Base-by-base conservation (phyloP, 2,113 vertebrate genomes). In the Struthio camelus region DNA sequence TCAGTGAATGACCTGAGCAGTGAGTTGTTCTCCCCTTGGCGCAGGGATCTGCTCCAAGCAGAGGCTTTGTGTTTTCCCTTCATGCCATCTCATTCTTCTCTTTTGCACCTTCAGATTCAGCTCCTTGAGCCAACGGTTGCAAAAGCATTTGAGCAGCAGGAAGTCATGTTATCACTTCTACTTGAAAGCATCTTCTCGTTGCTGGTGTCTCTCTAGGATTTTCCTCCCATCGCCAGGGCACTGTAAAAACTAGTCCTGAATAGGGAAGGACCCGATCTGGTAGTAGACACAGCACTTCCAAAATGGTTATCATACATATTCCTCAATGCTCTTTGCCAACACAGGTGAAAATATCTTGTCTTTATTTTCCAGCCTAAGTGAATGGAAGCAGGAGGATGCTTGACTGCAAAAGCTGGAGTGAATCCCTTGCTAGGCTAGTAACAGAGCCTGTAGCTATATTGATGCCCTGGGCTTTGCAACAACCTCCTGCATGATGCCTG, bases 151-250 rank as follows among this genome's bases (percentile, higher is more conserved):
- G 76, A 50, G 46, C 6, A 40, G 40, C 34, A 92, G 36, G 40
- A 7, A 67, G 30, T 61, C 30, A 25, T 0, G 0, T 71, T 77
- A 16, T 16, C 53, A 34, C 13, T 36, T 59, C 34, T 62, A 15
- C 46, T 40, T 46, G 51, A 85, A 64, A 62, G 77, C 54, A 23
- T 73, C 28, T 92, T 76, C 22, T 88, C 7, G 56, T 83, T 54
- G 23, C 72, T 90, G 42, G 14, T 58, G 28, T 67, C 38, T 80
- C 0, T 1, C 34, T 78, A 65, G 34, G 13, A 42, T 83, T 93
- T 81, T 65, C n/a, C 19, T 59, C 58, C 84, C 3, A 48, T 58
- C 44, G 92, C 76, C 62, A 46, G 20, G 20, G 14, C 75, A 42
- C 62, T 30, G 19, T 40, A 30, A 17, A 73, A 81, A 48, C 16